Evolutionary conservation across 1,140 invertebrate genomes (phyloP).

Genomic region (Cydia pomonella): DNA sequence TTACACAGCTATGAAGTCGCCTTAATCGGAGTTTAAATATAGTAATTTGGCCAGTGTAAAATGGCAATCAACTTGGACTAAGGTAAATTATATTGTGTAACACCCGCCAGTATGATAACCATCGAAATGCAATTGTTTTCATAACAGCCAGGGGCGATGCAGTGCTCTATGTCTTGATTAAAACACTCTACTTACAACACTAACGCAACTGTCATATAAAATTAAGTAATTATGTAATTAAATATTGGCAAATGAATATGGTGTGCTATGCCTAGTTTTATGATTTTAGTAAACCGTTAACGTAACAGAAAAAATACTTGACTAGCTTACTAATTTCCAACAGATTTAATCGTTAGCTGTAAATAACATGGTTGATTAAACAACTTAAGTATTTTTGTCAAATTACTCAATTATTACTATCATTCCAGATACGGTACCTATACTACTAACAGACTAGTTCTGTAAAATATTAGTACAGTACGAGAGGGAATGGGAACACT

Average conservation of each 20-base stretch:
- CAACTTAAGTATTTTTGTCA: neutral
- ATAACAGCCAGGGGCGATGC: slow-evolving; percentile 21
- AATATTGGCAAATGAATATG: slow-evolving; percentile 4
- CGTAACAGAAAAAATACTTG: neutral
- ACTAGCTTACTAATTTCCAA: neutral
- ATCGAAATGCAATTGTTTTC: slow-evolving; percentile 31
- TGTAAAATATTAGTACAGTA: neutral
- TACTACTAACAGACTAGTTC: neutral
- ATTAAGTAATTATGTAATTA: slow-evolving; percentile 11
- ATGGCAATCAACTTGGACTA: slow-evolving; percentile 6
- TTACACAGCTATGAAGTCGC: neutral
- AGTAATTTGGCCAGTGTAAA: slow-evolving; percentile 8
- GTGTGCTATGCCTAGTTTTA: neutral
- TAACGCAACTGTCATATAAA: slow-evolving; percentile 11
- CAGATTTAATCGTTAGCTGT: neutral
- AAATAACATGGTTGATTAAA: neutral
- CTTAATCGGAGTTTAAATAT: slow-evolving; percentile 18
- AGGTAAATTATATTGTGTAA: slow-evolving; percentile 28
- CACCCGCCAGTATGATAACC: slow-evolving; percentile 4
- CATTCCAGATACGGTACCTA: neutral
- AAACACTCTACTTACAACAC: slow-evolving; percentile 17
- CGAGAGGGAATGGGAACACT: neutral
- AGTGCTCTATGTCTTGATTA: slow-evolving; percentile 22
- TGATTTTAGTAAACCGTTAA: neutral
- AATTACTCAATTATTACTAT: neutral